Base-by-base conservation (phyloP, 2,797 vertebrate genomes). In the Chelonia mydas region DNA sequence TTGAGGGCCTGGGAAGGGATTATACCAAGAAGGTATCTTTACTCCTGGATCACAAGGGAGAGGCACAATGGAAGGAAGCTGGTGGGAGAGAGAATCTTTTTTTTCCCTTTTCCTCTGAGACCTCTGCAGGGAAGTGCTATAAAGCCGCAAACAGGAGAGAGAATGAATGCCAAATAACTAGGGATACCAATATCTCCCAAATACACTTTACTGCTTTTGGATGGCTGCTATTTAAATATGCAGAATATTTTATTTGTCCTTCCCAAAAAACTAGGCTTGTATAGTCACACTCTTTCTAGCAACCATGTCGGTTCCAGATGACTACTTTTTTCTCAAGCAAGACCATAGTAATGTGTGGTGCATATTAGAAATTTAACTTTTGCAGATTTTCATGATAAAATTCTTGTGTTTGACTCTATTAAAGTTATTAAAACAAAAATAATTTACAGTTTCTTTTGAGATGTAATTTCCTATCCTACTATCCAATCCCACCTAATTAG, bases 1-100 rank as follows among this genome's bases (percentile, higher is more conserved):
- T 91, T 94, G 9, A 11, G 85, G 54, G 90, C 83, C 94, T 92
- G 78, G 41, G 83, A 95, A 95, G 59, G 91, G 55, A 90, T 97
- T 95, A 47, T 92, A 83, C 84, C 87, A 86, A 90, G 93, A 78
- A 37, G 74, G 88, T 93, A 28, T 89, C 33, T 74, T 74, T 74
- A 45, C 72, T 45, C 9, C n/a, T 23, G n/a, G 19, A 41, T 74
- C 13, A 74, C 23, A 13, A 45, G 37, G 23, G 37, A 74, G 41
- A 27, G 72, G 41, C 23, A 11, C 72, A 45, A 74, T 74, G 91
- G 82, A 86, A 92, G 84, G 74, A 94, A 89, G 50, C 81, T 84
- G 53, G 61, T 85, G 59, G 65, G 92, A 89, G 76, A 76, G 17
- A 72, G 17, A 61, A 33, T 11, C 4, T 95, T 95, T 90, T 90